Evolutionary conservation across 2,888 invertebrate species (phyloP), one percentile per base, ranked within the genome.

Genomic region (Brenthis ino): DNA sequence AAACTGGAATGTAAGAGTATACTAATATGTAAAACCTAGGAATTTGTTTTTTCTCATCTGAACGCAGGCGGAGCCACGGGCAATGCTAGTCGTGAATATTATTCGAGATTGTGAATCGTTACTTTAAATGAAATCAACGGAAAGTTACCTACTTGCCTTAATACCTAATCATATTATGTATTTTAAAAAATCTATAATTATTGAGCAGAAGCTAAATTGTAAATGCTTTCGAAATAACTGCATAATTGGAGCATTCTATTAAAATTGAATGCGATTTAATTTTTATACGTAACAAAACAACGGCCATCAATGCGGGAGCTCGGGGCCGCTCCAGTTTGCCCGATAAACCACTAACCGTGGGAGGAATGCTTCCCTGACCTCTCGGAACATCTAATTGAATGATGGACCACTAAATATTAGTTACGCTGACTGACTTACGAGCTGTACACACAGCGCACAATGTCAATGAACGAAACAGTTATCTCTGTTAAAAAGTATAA

Each of bases 291-390:
- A 54, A 56, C 57, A 75, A 68, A 74, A 69, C 66, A 70, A 70
- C 20, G 24, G 48, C 50, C 57, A 64, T 63, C 70, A 70, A 74
- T 71, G 74, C 74, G 74, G 72, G 71, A 74, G 71, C 73, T 74
- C 72, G 64, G 69, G 76, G 54, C 76, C 75, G 77, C 70, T 75
- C 76, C 73, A 77, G 73, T 78, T 79, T 68, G 69, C 65, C 69
- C 68, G 75, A 77, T 77, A 78, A 76, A 76, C 71, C 67, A 71
- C 64, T 73, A 74, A 71, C 82, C 85, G 88, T 87, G 86, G 87
- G 87, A 85, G 84, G 81, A 83, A 79, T 78, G 80, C 80, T 82
- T 85, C 83, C 85, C 80, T 87, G 86, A 86, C 85, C 86, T 86
- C 85, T 80, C 82, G 77, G 81, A 82, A 84, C 81, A 79, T 81